A percentile compares a stretch with the other conserved stretches of the same genome.
phyloP scores from a whole-genome alignment of 2,888 invertebrate species.

The Amblyjoppa proteus region DNA sequence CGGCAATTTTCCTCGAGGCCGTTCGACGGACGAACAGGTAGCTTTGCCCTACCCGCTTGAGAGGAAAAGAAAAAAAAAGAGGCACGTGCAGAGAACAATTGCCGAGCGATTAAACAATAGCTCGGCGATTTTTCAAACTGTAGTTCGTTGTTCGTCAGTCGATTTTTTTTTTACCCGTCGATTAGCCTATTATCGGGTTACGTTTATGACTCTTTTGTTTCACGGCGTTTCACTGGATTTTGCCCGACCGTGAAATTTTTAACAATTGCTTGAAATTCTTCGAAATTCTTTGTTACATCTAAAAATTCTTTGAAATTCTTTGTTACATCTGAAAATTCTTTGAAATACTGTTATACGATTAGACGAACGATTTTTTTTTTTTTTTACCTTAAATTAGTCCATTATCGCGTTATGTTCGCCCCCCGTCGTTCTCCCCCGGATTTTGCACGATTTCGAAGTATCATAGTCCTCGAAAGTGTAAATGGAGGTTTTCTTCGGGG shows the following conservation, averaged over 20 bases:
- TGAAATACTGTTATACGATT: not conserved
- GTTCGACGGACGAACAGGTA: not conserved
- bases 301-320: too few relatives aligned
- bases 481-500: not conserved
- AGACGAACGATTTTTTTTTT: not conserved
- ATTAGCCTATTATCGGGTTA: conserved; percentile 21
- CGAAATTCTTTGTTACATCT: not conserved
- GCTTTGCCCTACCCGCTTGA: not conserved
- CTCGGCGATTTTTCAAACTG: not conserved
- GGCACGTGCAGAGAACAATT: not conserved
- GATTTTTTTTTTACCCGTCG: not conserved
- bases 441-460: not conserved
- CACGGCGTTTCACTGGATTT: not conserved
- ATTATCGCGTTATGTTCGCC: not conserved
- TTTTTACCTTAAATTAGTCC: not conserved
- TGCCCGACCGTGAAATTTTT: not conserved
- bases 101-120: not conserved
- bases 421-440: not conserved
- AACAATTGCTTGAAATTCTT: too few relatives aligned
- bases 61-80: not conserved
- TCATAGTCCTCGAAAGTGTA: not conserved
- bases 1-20: conserved; percentile 1
- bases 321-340: too few relatives aligned
- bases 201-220: conserved; percentile 4
- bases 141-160: not conserved